Percentiles rank a stretch among this genome's conserved stretches.
These are phyloP conservation scores for Pandemis cinnamomeana DNA, from an alignment of 2,888 invertebrate genomes.

Conservation along the genomic window DNA sequence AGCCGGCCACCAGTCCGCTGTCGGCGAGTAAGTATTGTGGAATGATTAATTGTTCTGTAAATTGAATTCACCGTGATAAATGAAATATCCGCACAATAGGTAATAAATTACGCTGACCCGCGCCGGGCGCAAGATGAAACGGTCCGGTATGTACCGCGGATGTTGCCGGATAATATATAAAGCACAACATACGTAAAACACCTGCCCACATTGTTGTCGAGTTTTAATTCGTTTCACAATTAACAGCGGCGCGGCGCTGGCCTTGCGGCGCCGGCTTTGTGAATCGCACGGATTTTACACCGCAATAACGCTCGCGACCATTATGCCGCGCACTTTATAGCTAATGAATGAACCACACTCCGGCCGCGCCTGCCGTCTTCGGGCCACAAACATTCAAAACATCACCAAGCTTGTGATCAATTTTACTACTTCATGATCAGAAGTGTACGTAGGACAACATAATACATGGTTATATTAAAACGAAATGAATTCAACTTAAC, in stretches of 20 bases:
- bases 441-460: neutral
- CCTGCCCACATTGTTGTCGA: slow-evolving; percentile 67
- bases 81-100: slow-evolving; percentile 84
- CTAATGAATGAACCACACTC: slow-evolving; percentile 26
- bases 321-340: slow-evolving; percentile 36
- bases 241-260: slow-evolving; percentile 34
- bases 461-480: too few relatives aligned
- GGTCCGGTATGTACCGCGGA: slow-evolving; percentile 75
- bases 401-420: neutral
- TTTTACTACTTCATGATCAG: slow-evolving; percentile 9
- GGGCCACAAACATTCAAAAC: slow-evolving; percentile 6
- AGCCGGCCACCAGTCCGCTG: slow-evolving; percentile 71
- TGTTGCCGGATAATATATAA: slow-evolving; percentile 73
- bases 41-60: slow-evolving; percentile 84
- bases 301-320: slow-evolving; percentile 40
- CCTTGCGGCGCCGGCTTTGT: slow-evolving; percentile 16
- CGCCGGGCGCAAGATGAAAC: slow-evolving; percentile 79
- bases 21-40: slow-evolving; percentile 81
- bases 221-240: slow-evolving; percentile 51
- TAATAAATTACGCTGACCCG: slow-evolving; percentile 84
- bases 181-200: slow-evolving; percentile 75
- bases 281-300: slow-evolving; percentile 40
- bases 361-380: slow-evolving; percentile 7
- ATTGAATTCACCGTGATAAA: slow-evolving; percentile 85
- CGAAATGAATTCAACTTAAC: neutral